These are phyloP conservation scores for Subanguina moxae DNA, from an alignment of 1,140 invertebrate species.

Conservation along the genomic window DNA sequence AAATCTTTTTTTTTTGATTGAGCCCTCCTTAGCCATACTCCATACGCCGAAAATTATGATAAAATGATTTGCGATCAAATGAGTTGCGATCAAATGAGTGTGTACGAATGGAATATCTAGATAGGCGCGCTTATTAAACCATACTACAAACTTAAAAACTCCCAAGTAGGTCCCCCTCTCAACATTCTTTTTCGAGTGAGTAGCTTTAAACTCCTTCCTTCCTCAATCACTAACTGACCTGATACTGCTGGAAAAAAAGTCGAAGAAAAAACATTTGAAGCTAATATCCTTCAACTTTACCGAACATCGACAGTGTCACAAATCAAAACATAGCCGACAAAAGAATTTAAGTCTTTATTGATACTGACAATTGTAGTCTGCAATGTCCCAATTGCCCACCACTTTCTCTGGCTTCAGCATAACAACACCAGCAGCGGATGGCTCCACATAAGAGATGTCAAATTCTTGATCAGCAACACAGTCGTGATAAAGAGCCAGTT, in stretches of 20 bases:
- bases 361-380: conserved; percentile 46
- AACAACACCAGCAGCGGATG: conserved; percentile 5
- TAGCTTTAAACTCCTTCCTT: neutral
- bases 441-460: conserved; percentile 32
- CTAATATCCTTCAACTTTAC: neutral
- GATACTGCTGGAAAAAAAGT: neutral
- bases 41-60: too few species aligned
- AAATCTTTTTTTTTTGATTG: too few species aligned
- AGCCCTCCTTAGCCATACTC: too few species aligned
- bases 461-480: conserved; percentile 50
- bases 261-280: neutral
- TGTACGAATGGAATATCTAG: too few species aligned
- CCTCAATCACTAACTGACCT: neutral
- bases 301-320: neutral
- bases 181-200: neutral
- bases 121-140: too few species aligned
- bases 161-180: neutral
- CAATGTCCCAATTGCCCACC: conserved; percentile 47
- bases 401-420: conserved; percentile 32
- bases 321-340: neutral
- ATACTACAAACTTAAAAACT: too few species aligned
- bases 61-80: too few species aligned
- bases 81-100: too few species aligned
- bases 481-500: conserved; percentile 48
- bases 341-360: neutral